Base-by-base conservation (phyloP, 2,888 invertebrate species). In the Melieria picta region DNA sequence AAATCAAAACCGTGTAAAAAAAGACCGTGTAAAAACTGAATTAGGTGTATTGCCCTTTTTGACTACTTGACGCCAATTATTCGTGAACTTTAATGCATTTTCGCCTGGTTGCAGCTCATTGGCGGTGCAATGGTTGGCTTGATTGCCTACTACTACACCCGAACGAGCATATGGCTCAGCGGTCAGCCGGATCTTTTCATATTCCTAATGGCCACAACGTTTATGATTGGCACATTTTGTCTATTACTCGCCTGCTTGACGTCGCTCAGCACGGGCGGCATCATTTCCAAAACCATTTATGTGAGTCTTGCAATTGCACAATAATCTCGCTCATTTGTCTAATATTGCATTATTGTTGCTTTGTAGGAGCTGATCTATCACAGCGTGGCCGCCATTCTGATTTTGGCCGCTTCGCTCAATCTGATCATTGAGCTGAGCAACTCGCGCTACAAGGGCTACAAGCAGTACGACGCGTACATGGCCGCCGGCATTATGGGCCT, bases 331-430 rank as follows among this genome's bases (percentile, higher is more conserved):
- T 30, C 30, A 30, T 30, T 30, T 30, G 30, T 30, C 30, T 30
- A 43, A 0, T 2, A 16, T 65, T 55, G 11, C 10, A 46, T 55
- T 73, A 13, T 58, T 30, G 57, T 46, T 60, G 52, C 13, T 58
- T 76, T 73, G 60, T 87, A 95, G 95, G 95, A 95, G 89, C 89
- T 94, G 69, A 89, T 95, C 75, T 96, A 94, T 81, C 95, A 96
- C 79, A 89, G 91, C 7, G 87, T 93, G 72, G 95, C 92, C 4
- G 93, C 91, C 79, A 88, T 93, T 69, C 86, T 95, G 70, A 90
- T 94, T 77, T 84, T 95, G 64, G 90, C 92, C 66, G 92, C 94
- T 5, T 91, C 93, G 7, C 84, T 93, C 62, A 90, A 91, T 1
- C 88, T 94, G 50, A 82, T 95, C 11, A 89, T 93, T 60, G 90